phyloP scores from a whole-genome alignment of 2,888 invertebrate species.

The Plemyria rubiginata region DNA sequence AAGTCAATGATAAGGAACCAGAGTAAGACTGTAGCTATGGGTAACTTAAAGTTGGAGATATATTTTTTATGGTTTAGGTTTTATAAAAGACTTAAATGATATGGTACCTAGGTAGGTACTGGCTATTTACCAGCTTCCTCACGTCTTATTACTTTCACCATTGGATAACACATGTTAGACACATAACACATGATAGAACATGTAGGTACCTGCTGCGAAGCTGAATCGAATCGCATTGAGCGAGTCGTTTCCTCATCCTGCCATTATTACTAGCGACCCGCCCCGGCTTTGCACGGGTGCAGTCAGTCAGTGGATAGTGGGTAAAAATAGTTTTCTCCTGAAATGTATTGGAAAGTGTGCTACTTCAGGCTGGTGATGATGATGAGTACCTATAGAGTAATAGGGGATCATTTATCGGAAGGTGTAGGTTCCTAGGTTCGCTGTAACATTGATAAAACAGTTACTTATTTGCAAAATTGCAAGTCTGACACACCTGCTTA shows the following conservation, averaged over 20 bases:
- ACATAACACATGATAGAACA: too few species aligned
- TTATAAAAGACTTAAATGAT: conserved; percentile 4
- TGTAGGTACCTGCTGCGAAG: neutral
- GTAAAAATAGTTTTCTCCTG: neutral
- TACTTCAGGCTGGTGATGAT: neutral
- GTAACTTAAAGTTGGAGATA: too few species aligned
- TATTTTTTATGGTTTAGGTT: neutral
- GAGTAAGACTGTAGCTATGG: too few species aligned
- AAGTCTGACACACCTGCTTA: conserved; percentile 44
- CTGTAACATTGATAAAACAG: neutral
- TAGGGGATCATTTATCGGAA: neutral
- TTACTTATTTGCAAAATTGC: conserved; percentile 37
- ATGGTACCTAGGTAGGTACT: conserved; percentile 40
- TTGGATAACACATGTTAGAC: conserved; percentile 50
- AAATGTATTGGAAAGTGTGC: neutral
- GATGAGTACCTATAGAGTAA: neutral
- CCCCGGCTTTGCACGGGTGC: too few species aligned
- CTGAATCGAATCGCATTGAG: conserved; percentile 5
- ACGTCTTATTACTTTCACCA: conserved; percentile 66
- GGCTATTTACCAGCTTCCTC: conserved; percentile 61
- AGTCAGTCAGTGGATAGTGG: too few species aligned
- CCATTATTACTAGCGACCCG: too few species aligned
- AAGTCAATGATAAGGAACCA: too few species aligned
- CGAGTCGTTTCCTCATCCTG: neutral
- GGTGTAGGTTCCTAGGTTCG: neutral